Evolutionary conservation across 2,113 vertebrate species (phyloP).

Genomic region (Ivindomyrus marchei): DNA sequence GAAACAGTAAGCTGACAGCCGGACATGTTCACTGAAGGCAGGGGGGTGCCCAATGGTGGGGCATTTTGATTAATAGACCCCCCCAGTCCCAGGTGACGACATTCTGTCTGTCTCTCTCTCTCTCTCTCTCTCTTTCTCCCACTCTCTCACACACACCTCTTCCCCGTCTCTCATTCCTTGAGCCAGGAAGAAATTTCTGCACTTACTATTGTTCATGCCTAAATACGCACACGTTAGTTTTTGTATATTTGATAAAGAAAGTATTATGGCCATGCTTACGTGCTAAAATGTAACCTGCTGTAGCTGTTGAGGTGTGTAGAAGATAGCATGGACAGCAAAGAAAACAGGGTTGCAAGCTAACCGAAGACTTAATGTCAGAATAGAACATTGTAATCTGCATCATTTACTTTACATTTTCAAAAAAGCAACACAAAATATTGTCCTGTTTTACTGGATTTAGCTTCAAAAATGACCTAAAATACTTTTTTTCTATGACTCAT

Average conservation of each 20-base stretch:
- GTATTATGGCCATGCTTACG: not conserved
- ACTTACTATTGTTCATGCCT: not conserved
- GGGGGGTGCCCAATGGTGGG: not conserved
- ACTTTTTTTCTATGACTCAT: not conserved
- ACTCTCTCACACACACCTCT: not conserved
- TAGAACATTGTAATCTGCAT: not conserved
- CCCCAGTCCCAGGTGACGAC: not conserved
- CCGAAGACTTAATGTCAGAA: not conserved
- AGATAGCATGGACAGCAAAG: not conserved
- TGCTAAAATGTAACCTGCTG: not conserved
- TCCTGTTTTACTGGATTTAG: not conserved
- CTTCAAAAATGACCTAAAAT: not conserved
- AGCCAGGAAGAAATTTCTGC: not conserved
- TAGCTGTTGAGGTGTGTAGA: not conserved
- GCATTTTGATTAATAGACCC: slow-evolving; percentile 3
- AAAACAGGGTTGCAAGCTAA: not conserved
- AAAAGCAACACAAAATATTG: not conserved
- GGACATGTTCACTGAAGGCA: not conserved
- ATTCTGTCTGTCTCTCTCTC: not conserved
- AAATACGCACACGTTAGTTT: not conserved
- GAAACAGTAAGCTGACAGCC: not conserved
- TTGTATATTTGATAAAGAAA: not conserved
- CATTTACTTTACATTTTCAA: not conserved
- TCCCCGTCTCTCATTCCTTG: not conserved
- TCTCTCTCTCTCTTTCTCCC: not conserved